These are phyloP conservation scores for Melanophora roralis DNA, from an alignment of 2,888 invertebrate genomes.

Conservation along the genomic window DNA sequence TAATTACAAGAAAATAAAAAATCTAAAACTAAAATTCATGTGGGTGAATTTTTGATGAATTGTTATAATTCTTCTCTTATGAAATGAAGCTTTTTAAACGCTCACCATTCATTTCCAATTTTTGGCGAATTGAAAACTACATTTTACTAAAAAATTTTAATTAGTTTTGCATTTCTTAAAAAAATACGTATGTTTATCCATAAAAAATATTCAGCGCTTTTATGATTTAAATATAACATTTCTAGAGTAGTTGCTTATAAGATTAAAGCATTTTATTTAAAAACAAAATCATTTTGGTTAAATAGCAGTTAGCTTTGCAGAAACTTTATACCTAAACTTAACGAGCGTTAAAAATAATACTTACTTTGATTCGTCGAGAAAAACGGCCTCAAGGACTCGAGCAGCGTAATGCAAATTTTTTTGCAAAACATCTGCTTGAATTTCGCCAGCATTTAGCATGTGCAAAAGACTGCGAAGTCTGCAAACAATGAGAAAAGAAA, in stretches of 20 bases:
- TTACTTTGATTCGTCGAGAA: conserved; percentile 96
- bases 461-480: conserved; percentile 94
- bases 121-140: conserved; percentile 38
- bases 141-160: conserved; percentile 34
- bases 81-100: conserved; percentile 37
- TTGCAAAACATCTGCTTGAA: conserved; percentile 92
- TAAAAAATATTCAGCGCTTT: conserved; percentile 9
- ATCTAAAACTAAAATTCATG: not conserved
- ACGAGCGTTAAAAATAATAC: conserved; percentile 74
- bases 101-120: conserved; percentile 60
- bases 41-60: not conserved
- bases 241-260: conserved; percentile 42
- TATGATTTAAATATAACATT: conserved; percentile 18
- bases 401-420: conserved; percentile 96
- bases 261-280: conserved; percentile 22
- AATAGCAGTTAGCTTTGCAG: conserved; percentile 25
- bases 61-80: not conserved
- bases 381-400: conserved; percentile 93
- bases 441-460: conserved; percentile 91
- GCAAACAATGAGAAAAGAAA: conserved; percentile 68
- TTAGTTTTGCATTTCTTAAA: conserved; percentile 6
- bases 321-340: not conserved
- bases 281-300: conserved; percentile 7
- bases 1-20: not conserved
- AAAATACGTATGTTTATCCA: not conserved